phyloP scores from a whole-genome alignment of 2,113 vertebrate genomes.

The Pollachius pollachius region DNA sequence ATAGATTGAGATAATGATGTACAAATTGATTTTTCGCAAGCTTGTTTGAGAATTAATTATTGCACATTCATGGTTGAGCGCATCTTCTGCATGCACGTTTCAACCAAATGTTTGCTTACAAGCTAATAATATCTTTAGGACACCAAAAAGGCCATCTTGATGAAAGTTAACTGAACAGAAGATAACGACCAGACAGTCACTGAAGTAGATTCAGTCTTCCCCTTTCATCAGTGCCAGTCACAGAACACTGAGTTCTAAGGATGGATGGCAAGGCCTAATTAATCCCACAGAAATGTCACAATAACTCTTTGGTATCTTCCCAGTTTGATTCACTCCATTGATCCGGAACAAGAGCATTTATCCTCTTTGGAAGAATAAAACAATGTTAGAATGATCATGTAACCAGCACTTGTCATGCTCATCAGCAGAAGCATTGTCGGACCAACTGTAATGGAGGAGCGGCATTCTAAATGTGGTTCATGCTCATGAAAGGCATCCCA shows the following conservation, averaged over 20 bases:
- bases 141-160: too few relatives aligned
- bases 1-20: background rate
- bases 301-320: slow-evolving; percentile 6
- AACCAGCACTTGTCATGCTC: slow-evolving; percentile 13
- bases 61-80: background rate
- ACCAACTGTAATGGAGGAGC: background rate
- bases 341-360: slow-evolving; percentile 26
- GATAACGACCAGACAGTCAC: too few relatives aligned
- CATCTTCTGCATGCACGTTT: background rate
- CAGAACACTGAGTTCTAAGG: background rate
- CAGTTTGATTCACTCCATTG: slow-evolving; percentile 20
- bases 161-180: too few relatives aligned
- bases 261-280: background rate
- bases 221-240: too few relatives aligned
- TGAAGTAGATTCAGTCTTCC: too few relatives aligned
- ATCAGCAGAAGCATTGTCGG: slow-evolving; percentile 12
- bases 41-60: background rate
- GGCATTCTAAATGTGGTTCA: background rate
- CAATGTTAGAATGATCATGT: slow-evolving; percentile 27
- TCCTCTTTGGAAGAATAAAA: background rate
- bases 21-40: background rate
- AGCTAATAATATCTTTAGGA: too few relatives aligned
- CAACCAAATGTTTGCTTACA: background rate
- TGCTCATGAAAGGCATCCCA: slow-evolving; percentile 12
- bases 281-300: background rate